phyloP scores from a whole-genome alignment of 2,888 invertebrate species.

The Steromphala cineraria region DNA sequence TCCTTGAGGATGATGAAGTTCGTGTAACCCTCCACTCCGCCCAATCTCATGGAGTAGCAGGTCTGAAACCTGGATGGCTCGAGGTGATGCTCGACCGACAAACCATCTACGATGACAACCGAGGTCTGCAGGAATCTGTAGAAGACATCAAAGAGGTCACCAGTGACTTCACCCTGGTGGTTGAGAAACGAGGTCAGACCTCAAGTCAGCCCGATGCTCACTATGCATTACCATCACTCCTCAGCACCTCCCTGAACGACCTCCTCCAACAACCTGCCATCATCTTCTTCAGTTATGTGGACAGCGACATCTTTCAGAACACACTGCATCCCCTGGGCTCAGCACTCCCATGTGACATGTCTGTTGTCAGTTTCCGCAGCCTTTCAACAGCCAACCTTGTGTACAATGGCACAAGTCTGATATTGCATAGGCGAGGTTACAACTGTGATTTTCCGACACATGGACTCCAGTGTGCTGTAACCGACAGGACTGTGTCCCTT shows the following conservation, averaged over 20 bases:
- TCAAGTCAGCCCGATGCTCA: constrained; percentile 18
- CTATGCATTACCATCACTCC: constrained; percentile 55
- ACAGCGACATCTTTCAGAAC: constrained; percentile 48
- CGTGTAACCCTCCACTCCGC: constrained; percentile 66
- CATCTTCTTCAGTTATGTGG: constrained; percentile 49
- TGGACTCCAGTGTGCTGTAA: constrained; percentile 47
- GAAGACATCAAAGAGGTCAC: constrained; percentile 65
- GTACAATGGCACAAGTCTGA: constrained; percentile 64
- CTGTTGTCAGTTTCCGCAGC: constrained; percentile 58
- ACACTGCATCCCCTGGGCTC: constrained; percentile 43
- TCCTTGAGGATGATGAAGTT: constrained; percentile 61
- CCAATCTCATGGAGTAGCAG: constrained; percentile 71
- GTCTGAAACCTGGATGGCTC: constrained; percentile 62
- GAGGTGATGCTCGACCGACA: constrained; percentile 74
- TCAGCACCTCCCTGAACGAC: constrained; percentile 47
- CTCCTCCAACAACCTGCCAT: constrained; percentile 57
- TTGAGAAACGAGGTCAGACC: constrained; percentile 47
- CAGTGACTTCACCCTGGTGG: constrained; percentile 59
- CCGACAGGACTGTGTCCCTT: constrained; percentile 34
- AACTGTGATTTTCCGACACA: constrained; percentile 53
- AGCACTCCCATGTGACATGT: constrained; percentile 64
- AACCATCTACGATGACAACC: constrained; percentile 66
- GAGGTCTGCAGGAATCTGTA: constrained; percentile 71
- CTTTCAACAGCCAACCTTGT: constrained; percentile 52
- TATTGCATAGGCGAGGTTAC: constrained; percentile 63